These are phyloP conservation scores for Chaetorhynchus papuensis DNA, from an alignment of 2,113 vertebrate species.

Conservation along the genomic window DNA sequence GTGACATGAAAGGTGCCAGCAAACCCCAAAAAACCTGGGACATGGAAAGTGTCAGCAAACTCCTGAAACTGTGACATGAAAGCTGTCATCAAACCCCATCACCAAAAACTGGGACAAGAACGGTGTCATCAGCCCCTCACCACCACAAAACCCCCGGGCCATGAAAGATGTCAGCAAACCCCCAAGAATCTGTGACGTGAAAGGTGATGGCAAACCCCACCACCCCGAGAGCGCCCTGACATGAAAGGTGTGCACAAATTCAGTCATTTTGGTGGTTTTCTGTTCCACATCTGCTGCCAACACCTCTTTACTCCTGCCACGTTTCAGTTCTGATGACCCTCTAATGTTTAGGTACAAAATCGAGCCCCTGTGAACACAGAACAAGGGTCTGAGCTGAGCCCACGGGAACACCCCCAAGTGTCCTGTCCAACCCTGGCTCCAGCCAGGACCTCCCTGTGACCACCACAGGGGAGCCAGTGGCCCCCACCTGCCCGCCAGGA, in stretches of 20 bases:
- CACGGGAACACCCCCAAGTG: not conserved
- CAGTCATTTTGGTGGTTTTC: fast-evolving
- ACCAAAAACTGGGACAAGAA: not conserved
- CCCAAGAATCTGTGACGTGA: not conserved
- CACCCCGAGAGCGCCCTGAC: fast-evolving
- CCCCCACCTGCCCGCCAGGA: not conserved
- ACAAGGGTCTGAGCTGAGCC: not conserved
- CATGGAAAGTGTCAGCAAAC: not conserved
- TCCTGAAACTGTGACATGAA: fast-evolving
- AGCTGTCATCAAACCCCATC: not conserved
- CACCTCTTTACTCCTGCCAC: fast-evolving
- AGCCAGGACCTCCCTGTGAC: not conserved
- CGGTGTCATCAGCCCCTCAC: not conserved
- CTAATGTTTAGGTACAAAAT: fast-evolving
- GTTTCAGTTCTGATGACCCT: not conserved
- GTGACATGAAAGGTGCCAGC: not conserved
- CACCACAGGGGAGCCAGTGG: not conserved
- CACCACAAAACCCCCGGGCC: not conserved
- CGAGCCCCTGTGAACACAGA: not conserved
- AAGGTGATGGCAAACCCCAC: not conserved
- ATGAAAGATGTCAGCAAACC: not conserved
- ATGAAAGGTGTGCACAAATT: not conserved
- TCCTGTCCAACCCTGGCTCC: fast-evolving
- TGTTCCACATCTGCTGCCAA: not conserved
- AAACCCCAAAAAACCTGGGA: not conserved